Percentiles rank a stretch among this genome's conserved stretches.
phyloP scores from a whole-genome alignment of 2,888 invertebrate genomes.

The Baccha elongata region DNA sequence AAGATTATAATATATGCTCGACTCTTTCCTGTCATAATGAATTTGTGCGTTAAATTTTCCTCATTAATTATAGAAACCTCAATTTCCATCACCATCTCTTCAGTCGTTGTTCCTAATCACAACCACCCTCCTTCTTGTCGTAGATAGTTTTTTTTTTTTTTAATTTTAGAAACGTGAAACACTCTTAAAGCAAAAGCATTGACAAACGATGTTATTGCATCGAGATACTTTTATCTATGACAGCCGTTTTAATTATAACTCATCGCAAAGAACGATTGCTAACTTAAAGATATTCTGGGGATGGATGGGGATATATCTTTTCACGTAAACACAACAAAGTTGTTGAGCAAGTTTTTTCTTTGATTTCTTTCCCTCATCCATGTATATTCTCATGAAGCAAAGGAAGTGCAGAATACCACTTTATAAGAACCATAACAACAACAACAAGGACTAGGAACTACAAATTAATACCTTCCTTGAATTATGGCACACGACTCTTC shows the following conservation, averaged over 20 bases:
- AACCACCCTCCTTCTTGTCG: conserved; percentile 6
- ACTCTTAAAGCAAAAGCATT: conserved; percentile 34
- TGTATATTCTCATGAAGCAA: conserved; percentile 11
- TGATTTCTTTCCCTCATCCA: not conserved
- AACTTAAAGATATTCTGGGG: conserved; percentile 24
- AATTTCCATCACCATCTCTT: conserved; percentile 65
- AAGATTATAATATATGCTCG: conserved; percentile 4
- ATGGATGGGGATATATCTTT: not conserved
- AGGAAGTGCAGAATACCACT: conserved; percentile 43
- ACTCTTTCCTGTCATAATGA: conserved; percentile 51
- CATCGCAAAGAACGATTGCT: conserved; percentile 67
- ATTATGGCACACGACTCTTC: conserved; percentile 67
- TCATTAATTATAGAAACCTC: conserved; percentile 71
- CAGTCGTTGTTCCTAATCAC: conserved; percentile 5
- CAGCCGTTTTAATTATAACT: conserved; percentile 73
- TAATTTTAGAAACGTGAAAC: conserved; percentile 21
- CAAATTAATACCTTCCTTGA: conserved; percentile 65
- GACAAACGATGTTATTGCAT: conserved; percentile 68
- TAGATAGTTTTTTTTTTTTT: not conserved
- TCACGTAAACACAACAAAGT: conserved; percentile 36
- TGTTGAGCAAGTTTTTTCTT: conserved; percentile 41
- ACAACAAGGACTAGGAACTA: conserved; percentile 32
- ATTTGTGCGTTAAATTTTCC: conserved; percentile 69
- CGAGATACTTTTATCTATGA: conserved; percentile 73
- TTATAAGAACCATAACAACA: conserved; percentile 29